These are phyloP conservation scores for Upupa epops DNA, from an alignment of 2,113 vertebrate genomes.

Conservation along the genomic window DNA sequence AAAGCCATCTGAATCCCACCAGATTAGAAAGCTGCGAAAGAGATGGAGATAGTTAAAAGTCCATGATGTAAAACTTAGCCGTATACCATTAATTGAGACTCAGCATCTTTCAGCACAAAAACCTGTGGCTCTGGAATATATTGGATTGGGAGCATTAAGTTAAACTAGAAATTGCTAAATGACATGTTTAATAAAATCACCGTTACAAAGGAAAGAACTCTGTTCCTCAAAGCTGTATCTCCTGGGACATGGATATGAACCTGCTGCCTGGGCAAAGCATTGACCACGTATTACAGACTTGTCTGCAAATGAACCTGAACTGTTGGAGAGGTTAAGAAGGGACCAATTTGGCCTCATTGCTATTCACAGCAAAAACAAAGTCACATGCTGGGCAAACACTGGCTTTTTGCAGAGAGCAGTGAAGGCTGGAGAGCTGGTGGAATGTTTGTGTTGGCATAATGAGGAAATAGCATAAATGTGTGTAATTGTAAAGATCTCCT, in stretches of 20 bases:
- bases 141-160: not conserved
- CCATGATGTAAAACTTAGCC: not conserved
- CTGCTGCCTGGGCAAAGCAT: not conserved
- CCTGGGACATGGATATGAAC: not conserved
- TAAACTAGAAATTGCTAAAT: not conserved
- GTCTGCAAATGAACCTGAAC: not conserved
- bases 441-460: not conserved
- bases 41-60: not conserved
- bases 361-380: not conserved
- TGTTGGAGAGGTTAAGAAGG: not conserved
- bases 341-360: not conserved
- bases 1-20: not conserved
- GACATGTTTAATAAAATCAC: not conserved
- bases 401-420: fast-evolving
- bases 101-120: not conserved
- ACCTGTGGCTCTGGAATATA: not conserved
- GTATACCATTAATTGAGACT: not conserved
- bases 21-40: not conserved
- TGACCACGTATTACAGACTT: not conserved
- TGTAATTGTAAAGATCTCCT: not conserved
- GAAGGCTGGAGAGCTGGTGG: not conserved
- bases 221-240: not conserved
- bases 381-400: fast-evolving
- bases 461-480: not conserved
- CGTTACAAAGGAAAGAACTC: not conserved